Evolutionary conservation across 2,888 invertebrate species (phyloP), one percentile per base, ranked within the genome.

Genomic region (Mayetiola destructor): DNA sequence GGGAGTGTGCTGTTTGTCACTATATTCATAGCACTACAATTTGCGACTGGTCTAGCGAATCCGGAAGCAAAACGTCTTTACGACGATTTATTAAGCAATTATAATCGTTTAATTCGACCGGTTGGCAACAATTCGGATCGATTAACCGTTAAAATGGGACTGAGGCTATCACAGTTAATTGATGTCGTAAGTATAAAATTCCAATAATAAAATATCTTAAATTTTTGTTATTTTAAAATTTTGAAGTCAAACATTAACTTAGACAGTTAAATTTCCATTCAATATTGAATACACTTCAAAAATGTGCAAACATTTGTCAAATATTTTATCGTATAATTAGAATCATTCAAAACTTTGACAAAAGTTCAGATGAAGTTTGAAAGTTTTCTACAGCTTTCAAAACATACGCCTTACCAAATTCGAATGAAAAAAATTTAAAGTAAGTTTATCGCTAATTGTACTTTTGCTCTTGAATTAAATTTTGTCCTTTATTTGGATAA

Each of bases 111-210:
- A 72, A 92, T 93, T 70, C 80, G 94, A 69, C 94, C 94, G 62
- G 93, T 93, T 65, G 89, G 90, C 67, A 92, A 92, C 77, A 91
- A 90, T 77, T 88, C 89, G 64, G 92, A 93, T 76, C 84, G 90
- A 65, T 84, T 95, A 71, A 90, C 89, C 67, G 93, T 95, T 74
- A 90, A 90, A 78, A 88, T 95, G 84, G 93, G 93, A 63, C 83
- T 95, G 65, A 78, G 82, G 72, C 80, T 90, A 64, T 89, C 89
- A 69, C 89, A 91, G 75, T 83, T 91, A 70, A 91, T 91, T 73
- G 90, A 91, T 77, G 89, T 91, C 79, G 90, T 90, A 72, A 87
- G 86, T 86, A 75, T 40, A 18, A 21, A 10, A 14, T 12, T n/a
- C 55, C 4, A 36, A 6, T 14, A 14, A 55, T 29, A 27, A 9